phyloP scores from a whole-genome alignment of 2,888 invertebrate species.

The Beris chalybata region DNA sequence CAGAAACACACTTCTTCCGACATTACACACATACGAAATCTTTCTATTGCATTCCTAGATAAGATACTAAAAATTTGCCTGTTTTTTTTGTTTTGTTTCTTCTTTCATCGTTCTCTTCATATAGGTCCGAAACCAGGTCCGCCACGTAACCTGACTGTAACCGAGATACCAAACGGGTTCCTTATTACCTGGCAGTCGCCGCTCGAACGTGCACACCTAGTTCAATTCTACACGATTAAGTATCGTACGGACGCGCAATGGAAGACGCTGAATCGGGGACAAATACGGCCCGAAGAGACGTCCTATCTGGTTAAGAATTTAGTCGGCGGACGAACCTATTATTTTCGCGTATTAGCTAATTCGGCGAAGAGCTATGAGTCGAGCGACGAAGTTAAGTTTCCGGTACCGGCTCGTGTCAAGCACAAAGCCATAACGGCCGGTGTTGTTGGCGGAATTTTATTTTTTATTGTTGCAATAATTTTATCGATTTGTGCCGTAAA shows the following conservation, averaged over 20 bases:
- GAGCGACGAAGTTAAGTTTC: constrained; percentile 85
- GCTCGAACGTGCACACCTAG: constrained; percentile 74
- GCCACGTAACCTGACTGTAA: constrained; percentile 87
- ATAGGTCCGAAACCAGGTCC: constrained; percentile 89
- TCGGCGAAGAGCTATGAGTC: constrained; percentile 83
- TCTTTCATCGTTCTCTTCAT: constrained; percentile 4
- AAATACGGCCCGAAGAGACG: constrained; percentile 86
- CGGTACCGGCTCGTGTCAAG: constrained; percentile 87
- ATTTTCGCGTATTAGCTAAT: constrained; percentile 88
- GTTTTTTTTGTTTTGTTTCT: too few species aligned
- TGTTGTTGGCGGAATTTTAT: constrained; percentile 93
- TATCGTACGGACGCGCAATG: constrained; percentile 87
- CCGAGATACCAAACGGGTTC: constrained; percentile 87
- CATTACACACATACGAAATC: too few species aligned
- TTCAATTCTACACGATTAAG: constrained; percentile 89
- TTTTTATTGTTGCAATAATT: constrained; percentile 96
- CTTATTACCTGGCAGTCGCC: constrained; percentile 89
- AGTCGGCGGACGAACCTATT: constrained; percentile 87
- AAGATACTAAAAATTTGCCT: too few species aligned
- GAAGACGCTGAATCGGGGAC: constrained; percentile 85
- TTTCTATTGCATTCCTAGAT: too few species aligned
- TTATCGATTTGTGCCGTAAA: constrained; percentile 96
- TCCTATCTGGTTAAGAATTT: constrained; percentile 91
- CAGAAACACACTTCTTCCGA: not conserved
- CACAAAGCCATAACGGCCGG: constrained; percentile 96